Conservation (phyloP, 1,140 invertebrate genomes). For the Zaprionus davidi region DNA sequence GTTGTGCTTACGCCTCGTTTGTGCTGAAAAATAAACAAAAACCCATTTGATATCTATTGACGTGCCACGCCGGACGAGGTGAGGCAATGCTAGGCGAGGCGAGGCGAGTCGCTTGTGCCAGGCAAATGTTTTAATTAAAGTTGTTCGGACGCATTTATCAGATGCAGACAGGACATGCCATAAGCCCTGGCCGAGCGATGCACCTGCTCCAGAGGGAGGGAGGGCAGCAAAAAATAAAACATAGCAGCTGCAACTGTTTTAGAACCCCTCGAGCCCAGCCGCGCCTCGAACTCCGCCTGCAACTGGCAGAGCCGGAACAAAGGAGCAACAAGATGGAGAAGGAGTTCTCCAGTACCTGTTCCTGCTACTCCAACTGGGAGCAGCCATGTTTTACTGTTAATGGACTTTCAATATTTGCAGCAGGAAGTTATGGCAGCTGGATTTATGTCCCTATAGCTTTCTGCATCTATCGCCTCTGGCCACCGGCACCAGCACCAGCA, state of each 20-base stretch:
- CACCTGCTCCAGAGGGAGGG: constrained; percentile 17
- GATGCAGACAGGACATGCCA: constrained; percentile 78
- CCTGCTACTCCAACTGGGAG: constrained; percentile 7
- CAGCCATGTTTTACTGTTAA: constrained; percentile 76
- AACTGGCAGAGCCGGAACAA: constrained; percentile 23
- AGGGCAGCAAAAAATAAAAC: constrained; percentile 6
- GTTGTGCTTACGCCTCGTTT: constrained; percentile 79
- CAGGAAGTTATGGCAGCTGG: constrained; percentile 78
- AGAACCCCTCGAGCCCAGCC: not conserved
- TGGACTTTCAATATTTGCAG: constrained; percentile 79
- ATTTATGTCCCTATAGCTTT: constrained; percentile 62
- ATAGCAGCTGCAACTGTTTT: constrained; percentile 38
- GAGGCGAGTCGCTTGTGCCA: constrained; percentile 6
- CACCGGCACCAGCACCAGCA: not conserved
- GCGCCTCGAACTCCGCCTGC: not conserved
- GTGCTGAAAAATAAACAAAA: constrained; percentile 75
- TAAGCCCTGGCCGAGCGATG: constrained; percentile 23
- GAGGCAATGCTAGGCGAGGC: not conserved
- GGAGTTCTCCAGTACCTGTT: not conserved
- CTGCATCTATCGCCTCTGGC: constrained; percentile 36
- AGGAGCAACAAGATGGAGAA: not conserved
- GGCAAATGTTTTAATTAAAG: constrained; percentile 77
- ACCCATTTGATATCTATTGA: constrained; percentile 59
- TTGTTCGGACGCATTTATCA: constrained; percentile 77
- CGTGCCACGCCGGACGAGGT: constrained; percentile 35